Base-by-base conservation (phyloP, 2,888 invertebrate species). In the Acanthacorydalis orientalis region DNA sequence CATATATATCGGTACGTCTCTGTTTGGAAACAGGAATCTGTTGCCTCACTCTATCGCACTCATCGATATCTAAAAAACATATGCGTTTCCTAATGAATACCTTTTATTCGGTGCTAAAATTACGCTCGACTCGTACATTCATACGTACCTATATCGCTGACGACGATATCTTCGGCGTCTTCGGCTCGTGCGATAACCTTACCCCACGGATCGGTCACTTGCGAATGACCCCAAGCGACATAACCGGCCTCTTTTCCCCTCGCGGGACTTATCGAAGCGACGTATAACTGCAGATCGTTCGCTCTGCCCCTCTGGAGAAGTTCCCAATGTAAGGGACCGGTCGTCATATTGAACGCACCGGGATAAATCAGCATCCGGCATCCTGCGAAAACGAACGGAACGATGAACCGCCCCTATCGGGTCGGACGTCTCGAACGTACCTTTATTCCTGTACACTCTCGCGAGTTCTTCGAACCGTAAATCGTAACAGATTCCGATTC, bases 281-380 rank as follows among this genome's bases (percentile, higher is more conserved):
- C 85, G 69, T 79, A 97, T 42, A 90, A 67, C 69, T 95, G 93
- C 63, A 87, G 84, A 68, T 96, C 95, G 33, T 80, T 71, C 34
- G 96, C 93, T 44, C 95, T 72, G 0, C 80, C 75, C 42, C 86
- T 73, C 50, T 80, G 82, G 14, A 96, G 68, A 4, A 91, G 64
- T 60, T 91, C 85, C 92, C 93, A 97, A 65, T 96, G 95, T 48
- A 80, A 68, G 1, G 93, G 92, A 0, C 96, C 96, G 0, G 96
- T 96, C 1, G 89, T 91, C 86, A 88, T 87, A 66, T 92, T 96
- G 66, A 96, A 96, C 1, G 95, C 93, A 31, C 84, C 93, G 1
- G 96, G 96, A 68, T 92, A 96, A 23, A 96, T 68, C 31, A 96
- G 66, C 56, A 95, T 64, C 47, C 88, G 76, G 58, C 93, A 93